Percentiles rank a stretch among this genome's conserved stretches.
phyloP scores from a whole-genome alignment of 2,113 vertebrate genomes.

The Aptenodytes forsteri region DNA sequence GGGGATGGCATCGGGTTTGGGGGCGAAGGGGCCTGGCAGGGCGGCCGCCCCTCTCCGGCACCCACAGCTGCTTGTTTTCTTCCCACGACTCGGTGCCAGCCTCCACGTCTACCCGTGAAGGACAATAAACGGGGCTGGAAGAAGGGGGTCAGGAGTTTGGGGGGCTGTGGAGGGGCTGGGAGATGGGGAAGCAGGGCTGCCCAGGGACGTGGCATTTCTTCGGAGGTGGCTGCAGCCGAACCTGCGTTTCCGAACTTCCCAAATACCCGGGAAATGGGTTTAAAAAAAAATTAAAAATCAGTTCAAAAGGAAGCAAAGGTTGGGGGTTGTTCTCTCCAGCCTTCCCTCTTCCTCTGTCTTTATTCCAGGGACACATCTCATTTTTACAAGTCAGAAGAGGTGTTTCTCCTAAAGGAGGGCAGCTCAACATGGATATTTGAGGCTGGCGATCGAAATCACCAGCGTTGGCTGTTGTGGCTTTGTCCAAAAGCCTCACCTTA shows the following conservation, averaged over 20 bases:
- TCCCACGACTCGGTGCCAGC: conserved; percentile 29
- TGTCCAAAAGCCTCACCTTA: neutral
- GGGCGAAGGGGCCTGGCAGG: neutral
- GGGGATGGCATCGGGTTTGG: neutral
- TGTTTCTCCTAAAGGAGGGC: neutral
- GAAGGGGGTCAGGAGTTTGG: neutral
- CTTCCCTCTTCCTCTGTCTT: neutral
- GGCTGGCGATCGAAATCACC: neutral
- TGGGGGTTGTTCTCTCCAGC: neutral
- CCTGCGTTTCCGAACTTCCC: accelerated
- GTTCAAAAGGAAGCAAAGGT: neutral
- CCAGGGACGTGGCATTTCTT: accelerated
- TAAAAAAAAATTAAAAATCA: neutral
- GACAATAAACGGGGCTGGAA: neutral
- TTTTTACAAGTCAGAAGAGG: neutral
- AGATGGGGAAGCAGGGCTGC: accelerated
- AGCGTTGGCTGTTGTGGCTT: neutral
- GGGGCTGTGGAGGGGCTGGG: neutral
- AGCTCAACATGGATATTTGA: accelerated
- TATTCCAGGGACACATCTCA: neutral
- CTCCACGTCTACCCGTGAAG: neutral
- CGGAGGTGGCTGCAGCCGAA: accelerated
- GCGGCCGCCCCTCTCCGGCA: neutral
- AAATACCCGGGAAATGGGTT: accelerated
- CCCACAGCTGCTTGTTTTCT: neutral